Evolutionary conservation across 1,140 invertebrate species (phyloP).

Genomic region (Fopius arisanus): DNA sequence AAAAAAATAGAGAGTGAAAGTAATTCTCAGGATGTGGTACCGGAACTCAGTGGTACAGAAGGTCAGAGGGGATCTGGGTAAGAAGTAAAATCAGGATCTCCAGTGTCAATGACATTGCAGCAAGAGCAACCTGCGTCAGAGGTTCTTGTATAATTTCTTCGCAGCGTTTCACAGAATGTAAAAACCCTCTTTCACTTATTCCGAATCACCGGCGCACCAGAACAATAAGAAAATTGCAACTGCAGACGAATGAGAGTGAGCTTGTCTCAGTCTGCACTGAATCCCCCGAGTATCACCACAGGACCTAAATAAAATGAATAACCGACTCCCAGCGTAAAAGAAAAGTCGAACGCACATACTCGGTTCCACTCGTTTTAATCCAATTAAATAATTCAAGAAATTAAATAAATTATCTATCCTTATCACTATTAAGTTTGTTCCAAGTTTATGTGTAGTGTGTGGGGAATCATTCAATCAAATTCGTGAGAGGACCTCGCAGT

Average conservation of each 20-base stretch:
- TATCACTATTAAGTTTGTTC: neutral
- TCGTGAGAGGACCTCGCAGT: neutral
- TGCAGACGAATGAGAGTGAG: neutral
- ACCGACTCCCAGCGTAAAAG: neutral
- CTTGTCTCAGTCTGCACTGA: neutral
- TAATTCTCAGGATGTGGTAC: slow-evolving; percentile 44
- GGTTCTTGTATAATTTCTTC: slow-evolving; percentile 14
- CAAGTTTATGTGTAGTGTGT: neutral
- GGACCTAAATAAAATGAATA: neutral
- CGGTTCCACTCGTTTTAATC: neutral
- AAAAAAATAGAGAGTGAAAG: slow-evolving; percentile 51
- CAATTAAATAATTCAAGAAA: slow-evolving; percentile 12
- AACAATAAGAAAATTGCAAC: neutral
- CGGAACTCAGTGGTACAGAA: slow-evolving; percentile 41
- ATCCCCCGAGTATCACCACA: neutral
- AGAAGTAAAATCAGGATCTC: slow-evolving; percentile 15
- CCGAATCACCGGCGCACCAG: neutral
- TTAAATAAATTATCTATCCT: slow-evolving; percentile 15
- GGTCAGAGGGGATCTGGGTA: neutral
- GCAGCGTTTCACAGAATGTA: neutral
- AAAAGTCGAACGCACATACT: neutral
- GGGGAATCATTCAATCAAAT: neutral
- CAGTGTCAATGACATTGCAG: slow-evolving; percentile 9
- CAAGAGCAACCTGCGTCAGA: slow-evolving; percentile 13
- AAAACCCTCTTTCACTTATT: neutral